These are phyloP conservation scores for Oncorhynchus masou DNA, from an alignment of 2,113 vertebrate species.

Conservation along the genomic window DNA sequence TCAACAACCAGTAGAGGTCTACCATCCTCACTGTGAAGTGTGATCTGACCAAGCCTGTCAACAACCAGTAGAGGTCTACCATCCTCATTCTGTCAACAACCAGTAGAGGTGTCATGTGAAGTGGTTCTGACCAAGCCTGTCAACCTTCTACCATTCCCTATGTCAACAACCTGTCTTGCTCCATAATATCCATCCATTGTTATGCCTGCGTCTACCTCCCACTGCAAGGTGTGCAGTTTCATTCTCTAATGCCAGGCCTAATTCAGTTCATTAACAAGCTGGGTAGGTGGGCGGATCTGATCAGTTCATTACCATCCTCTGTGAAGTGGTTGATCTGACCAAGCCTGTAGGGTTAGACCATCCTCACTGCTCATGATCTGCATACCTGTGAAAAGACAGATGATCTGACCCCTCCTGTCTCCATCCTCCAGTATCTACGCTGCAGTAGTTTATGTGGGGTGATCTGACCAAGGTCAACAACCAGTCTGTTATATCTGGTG, in stretches of 20 bases:
- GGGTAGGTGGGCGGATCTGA: no score
- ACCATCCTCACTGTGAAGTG: no score
- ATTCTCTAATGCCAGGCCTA: neutral
- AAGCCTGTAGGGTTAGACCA: no score
- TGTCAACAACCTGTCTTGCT: neutral
- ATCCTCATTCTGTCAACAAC: neutral
- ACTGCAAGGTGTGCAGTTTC: neutral
- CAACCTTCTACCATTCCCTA: neutral
- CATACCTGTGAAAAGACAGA: neutral
- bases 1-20: no score
- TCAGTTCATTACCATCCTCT: no score
- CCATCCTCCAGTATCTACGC: no score
- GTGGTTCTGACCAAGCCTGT: neutral
- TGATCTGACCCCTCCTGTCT: neutral
- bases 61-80: neutral
- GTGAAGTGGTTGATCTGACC: no score
- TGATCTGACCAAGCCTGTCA: no score
- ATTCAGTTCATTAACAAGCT: neutral
- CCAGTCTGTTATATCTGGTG: no score
- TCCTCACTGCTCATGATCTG: no score
- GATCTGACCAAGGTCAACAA: no score
- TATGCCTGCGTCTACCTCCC: neutral
- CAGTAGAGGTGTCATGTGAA: neutral
- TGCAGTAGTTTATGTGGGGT: no score
- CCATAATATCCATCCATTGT: neutral